phyloP scores from a whole-genome alignment of 2,888 invertebrate species.

The Athalia circularis region DNA sequence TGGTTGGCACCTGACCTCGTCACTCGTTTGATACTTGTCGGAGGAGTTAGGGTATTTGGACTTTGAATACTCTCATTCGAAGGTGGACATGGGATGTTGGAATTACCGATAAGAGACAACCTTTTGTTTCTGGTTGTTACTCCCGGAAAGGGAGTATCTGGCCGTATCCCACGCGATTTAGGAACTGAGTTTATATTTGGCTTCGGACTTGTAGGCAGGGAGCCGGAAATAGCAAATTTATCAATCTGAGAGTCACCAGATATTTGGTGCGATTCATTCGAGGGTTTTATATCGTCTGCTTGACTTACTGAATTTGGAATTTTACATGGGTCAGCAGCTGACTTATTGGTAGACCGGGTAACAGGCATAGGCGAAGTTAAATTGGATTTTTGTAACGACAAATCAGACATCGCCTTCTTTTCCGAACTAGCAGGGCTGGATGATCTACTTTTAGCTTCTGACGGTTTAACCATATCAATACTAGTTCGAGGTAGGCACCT shows the following conservation, averaged over 20 bases:
- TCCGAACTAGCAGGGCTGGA: background rate
- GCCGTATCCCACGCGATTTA: constrained; percentile 39
- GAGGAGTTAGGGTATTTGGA: background rate
- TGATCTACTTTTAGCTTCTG: constrained; percentile 13
- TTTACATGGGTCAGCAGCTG: background rate
- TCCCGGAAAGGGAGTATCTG: constrained; percentile 48
- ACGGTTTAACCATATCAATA: background rate
- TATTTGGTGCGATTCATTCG: background rate
- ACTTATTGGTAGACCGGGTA: background rate
- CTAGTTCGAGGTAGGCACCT: constrained; percentile 4
- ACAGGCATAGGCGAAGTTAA: background rate
- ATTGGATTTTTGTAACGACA: background rate
- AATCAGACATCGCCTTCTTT: background rate
- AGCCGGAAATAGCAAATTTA: background rate
- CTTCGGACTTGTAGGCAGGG: background rate
- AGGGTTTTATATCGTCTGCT: background rate
- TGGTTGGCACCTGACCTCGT: constrained; percentile 33
- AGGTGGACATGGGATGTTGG: background rate
- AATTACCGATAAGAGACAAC: constrained; percentile 7
- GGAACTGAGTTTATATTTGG: background rate
- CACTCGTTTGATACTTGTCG: background rate
- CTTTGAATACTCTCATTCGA: constrained; percentile 2
- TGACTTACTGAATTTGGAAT: background rate
- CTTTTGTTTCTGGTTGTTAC: constrained; percentile 42
- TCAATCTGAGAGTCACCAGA: background rate